A percentile compares a stretch with the other conserved stretches of the same genome.
Conservation (phyloP, 2,888 invertebrate species). For the Hyposoter didymator region DNA sequence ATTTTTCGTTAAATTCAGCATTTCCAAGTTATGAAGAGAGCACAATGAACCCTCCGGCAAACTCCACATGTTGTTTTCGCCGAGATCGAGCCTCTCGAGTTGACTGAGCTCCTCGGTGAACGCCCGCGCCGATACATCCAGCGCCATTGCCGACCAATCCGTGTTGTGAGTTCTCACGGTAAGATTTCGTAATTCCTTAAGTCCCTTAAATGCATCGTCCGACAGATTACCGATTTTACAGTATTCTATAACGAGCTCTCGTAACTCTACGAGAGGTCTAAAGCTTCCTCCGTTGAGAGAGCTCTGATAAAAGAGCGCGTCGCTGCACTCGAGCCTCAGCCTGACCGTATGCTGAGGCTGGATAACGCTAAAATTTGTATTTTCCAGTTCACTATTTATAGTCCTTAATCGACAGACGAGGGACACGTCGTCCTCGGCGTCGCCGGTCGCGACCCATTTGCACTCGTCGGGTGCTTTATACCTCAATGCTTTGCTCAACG, state of each 20-base stretch:
- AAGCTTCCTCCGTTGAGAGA: slow-evolving; percentile 91
- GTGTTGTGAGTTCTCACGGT: slow-evolving; percentile 94
- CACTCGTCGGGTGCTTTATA: slow-evolving; percentile 94
- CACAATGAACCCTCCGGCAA: slow-evolving; percentile 92
- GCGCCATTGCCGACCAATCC: slow-evolving; percentile 92
- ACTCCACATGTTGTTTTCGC: slow-evolving; percentile 92
- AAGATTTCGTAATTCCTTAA: slow-evolving; percentile 91
- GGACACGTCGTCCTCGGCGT: slow-evolving; percentile 88
- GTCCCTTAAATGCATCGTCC: slow-evolving; percentile 92
- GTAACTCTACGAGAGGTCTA: slow-evolving; percentile 90
- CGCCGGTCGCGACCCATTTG: slow-evolving; percentile 90
- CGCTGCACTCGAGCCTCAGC: slow-evolving; percentile 91
- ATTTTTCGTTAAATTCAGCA: slow-evolving; percentile 92
- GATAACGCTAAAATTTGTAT: slow-evolving; percentile 93
- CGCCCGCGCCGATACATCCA: slow-evolving; percentile 90
- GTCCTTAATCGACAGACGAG: slow-evolving; percentile 90
- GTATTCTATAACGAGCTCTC: slow-evolving; percentile 92
- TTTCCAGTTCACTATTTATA: slow-evolving; percentile 92
- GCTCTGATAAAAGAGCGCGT: slow-evolving; percentile 92
- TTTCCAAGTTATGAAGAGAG: slow-evolving; percentile 90
- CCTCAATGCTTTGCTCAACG: slow-evolving; percentile 87
- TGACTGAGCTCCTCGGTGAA: slow-evolving; percentile 90
- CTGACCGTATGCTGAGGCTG: slow-evolving; percentile 92
- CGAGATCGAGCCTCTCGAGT: slow-evolving; percentile 90
- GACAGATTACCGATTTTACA: slow-evolving; percentile 93